Percentiles rank a stretch among this genome's conserved stretches.
These are phyloP conservation scores for Epizoanthus fatuus DNA, from an alignment of 92 coral and sea anemone genomes.

Conservation along the genomic window DNA sequence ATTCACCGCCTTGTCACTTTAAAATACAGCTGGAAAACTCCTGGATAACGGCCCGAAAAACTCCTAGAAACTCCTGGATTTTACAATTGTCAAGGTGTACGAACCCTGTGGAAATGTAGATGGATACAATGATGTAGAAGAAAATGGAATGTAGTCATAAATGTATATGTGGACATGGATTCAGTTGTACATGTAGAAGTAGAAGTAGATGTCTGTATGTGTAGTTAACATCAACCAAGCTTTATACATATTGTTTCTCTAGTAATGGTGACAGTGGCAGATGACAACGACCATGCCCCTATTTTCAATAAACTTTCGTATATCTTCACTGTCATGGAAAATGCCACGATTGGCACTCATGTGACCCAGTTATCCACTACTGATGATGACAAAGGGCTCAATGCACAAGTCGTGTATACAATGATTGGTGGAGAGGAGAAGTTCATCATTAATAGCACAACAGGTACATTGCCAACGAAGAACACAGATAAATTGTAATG, in stretches of 20 bases:
- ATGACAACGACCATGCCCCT: slow-evolving; percentile 59
- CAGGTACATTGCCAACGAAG: slow-evolving; percentile 25
- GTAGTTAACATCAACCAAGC: neutral
- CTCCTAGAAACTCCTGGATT: no score
- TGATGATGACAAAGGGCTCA: slow-evolving; percentile 60
- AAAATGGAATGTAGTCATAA: no score
- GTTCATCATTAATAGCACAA: slow-evolving; percentile 50
- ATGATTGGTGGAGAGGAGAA: slow-evolving; percentile 51
- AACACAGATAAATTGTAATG: no score
- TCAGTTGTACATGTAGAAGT: no score
- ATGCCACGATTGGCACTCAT: slow-evolving; percentile 41
- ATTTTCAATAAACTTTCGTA: slow-evolving; percentile 45
- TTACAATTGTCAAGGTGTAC: no score
- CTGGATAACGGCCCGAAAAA: no score
- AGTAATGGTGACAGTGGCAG: slow-evolving; percentile 52
- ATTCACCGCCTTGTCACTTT: no score
- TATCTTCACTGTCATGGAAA: slow-evolving; percentile 46
- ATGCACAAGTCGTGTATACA: slow-evolving; percentile 57
- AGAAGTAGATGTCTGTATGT: no score
- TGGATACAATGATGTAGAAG: no score
- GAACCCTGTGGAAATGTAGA: no score
- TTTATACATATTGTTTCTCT: neutral
- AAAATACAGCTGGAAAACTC: no score
- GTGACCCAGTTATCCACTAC: slow-evolving; percentile 55
- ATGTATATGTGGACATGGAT: no score